Conservation (phyloP, 2,113 vertebrate genomes). For the Microcebus ravelobensis region DNA sequence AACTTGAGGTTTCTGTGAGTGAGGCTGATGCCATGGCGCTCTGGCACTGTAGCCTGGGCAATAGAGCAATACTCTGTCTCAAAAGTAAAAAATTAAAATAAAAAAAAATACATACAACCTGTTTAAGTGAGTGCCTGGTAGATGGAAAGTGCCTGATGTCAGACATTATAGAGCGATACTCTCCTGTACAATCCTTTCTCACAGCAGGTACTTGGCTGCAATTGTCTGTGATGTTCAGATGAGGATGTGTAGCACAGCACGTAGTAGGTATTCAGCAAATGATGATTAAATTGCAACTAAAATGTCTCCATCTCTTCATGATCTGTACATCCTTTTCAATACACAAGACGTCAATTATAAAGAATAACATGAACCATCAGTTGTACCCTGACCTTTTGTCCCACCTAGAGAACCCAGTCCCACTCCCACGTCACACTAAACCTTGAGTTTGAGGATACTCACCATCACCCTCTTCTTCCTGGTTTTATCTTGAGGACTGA, state of each 20-base stretch:
- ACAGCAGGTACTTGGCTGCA: background rate
- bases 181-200: accelerated
- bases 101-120: background rate
- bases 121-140: background rate
- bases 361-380: background rate
- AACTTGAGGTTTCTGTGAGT: too few relatives aligned
- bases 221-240: background rate
- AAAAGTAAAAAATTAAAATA: too few relatives aligned
- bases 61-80: too few relatives aligned
- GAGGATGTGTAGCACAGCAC: background rate
- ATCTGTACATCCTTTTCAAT: constrained; percentile 30
- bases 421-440: background rate
- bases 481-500: background rate
- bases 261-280: background rate
- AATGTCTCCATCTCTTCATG: background rate
- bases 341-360: background rate
- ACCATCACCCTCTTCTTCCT: background rate
- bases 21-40: too few relatives aligned
- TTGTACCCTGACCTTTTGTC: background rate
- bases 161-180: background rate
- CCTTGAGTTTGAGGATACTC: background rate
- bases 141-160: background rate
- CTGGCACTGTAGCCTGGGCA: too few relatives aligned
- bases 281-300: background rate
- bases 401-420: background rate